These are phyloP conservation scores for Acronicta psi DNA, from an alignment of 2,888 invertebrate genomes.

Conservation along the genomic window DNA sequence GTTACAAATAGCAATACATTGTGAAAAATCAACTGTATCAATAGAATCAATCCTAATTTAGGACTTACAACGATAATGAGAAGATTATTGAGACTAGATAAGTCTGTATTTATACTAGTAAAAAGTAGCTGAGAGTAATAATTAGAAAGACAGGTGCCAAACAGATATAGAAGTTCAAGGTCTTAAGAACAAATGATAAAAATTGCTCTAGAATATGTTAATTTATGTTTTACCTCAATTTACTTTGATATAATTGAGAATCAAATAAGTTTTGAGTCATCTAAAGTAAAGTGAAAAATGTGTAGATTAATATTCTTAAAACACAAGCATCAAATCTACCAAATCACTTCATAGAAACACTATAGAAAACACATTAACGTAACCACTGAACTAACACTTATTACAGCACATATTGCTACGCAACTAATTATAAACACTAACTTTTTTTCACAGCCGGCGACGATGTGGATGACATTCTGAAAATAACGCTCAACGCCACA, in stretches of 20 bases:
- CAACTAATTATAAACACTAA: conserved; percentile 78
- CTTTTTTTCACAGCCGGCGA: conserved; percentile 79
- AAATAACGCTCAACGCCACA: conserved; percentile 70
- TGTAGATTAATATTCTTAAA: background rate
- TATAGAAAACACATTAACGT: conserved; percentile 35
- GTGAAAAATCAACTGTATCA: conserved; percentile 1
- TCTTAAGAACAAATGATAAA: conserved; percentile 10
- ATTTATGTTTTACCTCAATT: conserved; percentile 9
- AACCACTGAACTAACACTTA: conserved; percentile 30
- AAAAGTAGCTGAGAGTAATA: conserved; percentile 22
- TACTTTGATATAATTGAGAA: background rate
- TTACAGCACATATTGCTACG: conserved; percentile 46
- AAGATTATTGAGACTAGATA: conserved; percentile 21
- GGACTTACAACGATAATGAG: conserved; percentile 12
- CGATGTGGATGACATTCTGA: conserved; percentile 82
- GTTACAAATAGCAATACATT: background rate
- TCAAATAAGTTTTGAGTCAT: too few species aligned
- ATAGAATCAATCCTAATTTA: conserved; percentile 9
- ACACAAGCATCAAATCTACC: background rate
- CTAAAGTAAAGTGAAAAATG: too few species aligned
- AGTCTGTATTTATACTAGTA: conserved; percentile 35
- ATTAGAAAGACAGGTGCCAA: conserved; percentile 31
- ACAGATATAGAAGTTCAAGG: conserved; percentile 45
- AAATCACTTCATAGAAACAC: conserved; percentile 40
- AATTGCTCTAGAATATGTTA: background rate